Evolutionary conservation across 2,113 vertebrate genomes (phyloP), one percentile per base, ranked within the genome.

Genomic region (Pyrgilauda ruficollis): DNA sequence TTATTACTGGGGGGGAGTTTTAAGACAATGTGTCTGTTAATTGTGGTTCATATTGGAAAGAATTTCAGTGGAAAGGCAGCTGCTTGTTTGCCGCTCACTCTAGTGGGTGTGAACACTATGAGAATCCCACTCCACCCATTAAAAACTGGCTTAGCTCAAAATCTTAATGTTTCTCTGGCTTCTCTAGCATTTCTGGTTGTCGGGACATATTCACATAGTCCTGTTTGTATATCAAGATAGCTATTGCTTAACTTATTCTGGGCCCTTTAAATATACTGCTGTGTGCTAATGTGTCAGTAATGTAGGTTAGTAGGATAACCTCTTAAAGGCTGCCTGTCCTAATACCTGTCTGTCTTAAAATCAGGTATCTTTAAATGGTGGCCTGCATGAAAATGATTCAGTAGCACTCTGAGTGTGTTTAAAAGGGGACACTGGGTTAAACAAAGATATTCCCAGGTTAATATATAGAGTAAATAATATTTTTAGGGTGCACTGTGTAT

Each of bases 241-340:
- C 31, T 83, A 1, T 70, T 89, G 78, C 55, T 94, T 89, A 86
- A 79, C 64, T 84, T 91, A 77, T 33, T 64, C 62, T 10, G 15
- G 33, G 64, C 33, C 31, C 59, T 97, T 94, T 62, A 91, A 83
- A 88, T 66, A 23, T 23, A 44, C 69, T 79, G 61, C 46, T 62
- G 0, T 11, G 28, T 66, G 24, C 58, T 89, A 56, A 85, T 31
- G 35, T 64, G 89, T 78, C 78, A 77, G 87, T 91, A 94, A 95
- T 91, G 95, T 91, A 95, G 94, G 94, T 96, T 93, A 96, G 93
- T 92, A 89, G 93, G 93, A 84, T 96, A 91, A 83, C 64, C 39
- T 88, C 81, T 61, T 84, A 78, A 80, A 56, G 68, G 44, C 19
- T 63, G 64, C 50, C 33, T 26, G 10, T 52, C 69, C 63, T 93